Evolutionary conservation across 2,113 vertebrate genomes (phyloP).

Genomic region (Podarcis muralis): DNA sequence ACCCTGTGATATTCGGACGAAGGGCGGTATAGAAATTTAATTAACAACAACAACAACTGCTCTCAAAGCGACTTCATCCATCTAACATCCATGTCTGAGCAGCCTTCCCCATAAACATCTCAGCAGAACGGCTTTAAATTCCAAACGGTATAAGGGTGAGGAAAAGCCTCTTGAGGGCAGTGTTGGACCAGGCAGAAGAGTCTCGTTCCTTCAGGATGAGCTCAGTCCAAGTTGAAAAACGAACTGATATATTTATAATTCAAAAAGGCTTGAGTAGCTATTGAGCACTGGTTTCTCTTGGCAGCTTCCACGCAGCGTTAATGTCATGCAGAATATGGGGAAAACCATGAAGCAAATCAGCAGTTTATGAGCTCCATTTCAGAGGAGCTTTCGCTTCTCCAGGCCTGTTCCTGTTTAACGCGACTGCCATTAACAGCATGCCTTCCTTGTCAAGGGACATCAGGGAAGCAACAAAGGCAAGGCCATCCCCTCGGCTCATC

Average conservation of each 20-base stretch:
- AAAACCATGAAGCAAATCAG: slow-evolving; percentile 15
- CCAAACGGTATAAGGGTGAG: slow-evolving; percentile 8
- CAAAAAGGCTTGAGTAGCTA: slow-evolving; percentile 22
- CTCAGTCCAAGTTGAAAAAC: slow-evolving; percentile 8
- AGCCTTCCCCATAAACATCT: slow-evolving; percentile 19
- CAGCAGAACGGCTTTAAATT: slow-evolving; percentile 30
- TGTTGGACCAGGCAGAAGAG: slow-evolving; percentile 4
- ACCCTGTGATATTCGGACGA: too few relatives aligned
- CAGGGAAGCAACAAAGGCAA: not conserved
- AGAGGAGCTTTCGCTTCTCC: not conserved
- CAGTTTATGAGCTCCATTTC: slow-evolving; percentile 1
- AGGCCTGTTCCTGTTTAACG: not conserved
- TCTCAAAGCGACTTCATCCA: not conserved
- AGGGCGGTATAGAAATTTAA: too few relatives aligned
- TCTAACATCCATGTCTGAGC: not conserved
- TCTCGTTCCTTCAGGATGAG: slow-evolving; percentile 33
- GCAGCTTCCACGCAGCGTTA: not conserved
- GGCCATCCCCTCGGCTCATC: not conserved
- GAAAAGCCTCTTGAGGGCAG: slow-evolving; percentile 5
- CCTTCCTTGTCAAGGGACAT: slow-evolving; percentile 1
- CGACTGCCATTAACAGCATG: not conserved
- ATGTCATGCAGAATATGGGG: slow-evolving; percentile 6
- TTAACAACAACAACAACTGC: too few relatives aligned
- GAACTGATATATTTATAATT: slow-evolving; percentile 34
- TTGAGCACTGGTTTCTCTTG: slow-evolving; percentile 10